phyloP scores from a whole-genome alignment of 2,888 invertebrate genomes.

The Ornithoptera alexandrae region DNA sequence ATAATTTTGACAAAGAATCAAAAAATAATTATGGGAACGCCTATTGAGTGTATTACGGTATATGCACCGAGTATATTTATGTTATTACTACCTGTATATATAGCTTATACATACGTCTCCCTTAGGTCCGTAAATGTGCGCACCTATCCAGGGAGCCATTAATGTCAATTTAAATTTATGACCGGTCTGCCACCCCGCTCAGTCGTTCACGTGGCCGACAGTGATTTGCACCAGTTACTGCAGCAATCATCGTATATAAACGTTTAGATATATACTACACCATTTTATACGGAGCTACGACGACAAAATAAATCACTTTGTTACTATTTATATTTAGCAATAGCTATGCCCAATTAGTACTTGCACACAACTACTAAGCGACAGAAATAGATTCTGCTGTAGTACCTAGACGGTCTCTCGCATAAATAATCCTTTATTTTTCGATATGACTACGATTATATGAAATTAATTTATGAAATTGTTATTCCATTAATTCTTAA shows the following conservation, averaged over 20 bases:
- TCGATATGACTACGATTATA: background rate
- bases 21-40: no score
- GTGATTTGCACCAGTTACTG: slow-evolving; percentile 38
- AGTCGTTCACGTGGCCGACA: slow-evolving; percentile 40
- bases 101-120: slow-evolving; percentile 8
- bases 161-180: slow-evolving; percentile 52
- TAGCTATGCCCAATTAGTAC: no score
- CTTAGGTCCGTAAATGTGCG: slow-evolving; percentile 18
- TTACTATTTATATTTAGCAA: no score
- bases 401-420: no score
- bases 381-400: no score
- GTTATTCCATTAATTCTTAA: slow-evolving; percentile 11
- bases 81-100: background rate
- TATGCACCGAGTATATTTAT: slow-evolving; percentile 9
- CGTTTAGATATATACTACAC: background rate
- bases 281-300: no score
- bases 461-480: background rate
- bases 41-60: background rate
- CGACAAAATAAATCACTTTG: no score
- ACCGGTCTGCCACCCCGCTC: slow-evolving; percentile 32
- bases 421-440: background rate
- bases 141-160: slow-evolving; percentile 31
- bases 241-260: slow-evolving; percentile 26
- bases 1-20: no score
- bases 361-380: no score